These are phyloP conservation scores for Aricia agestis DNA, from an alignment of 1,140 invertebrate genomes.

Conservation along the genomic window DNA sequence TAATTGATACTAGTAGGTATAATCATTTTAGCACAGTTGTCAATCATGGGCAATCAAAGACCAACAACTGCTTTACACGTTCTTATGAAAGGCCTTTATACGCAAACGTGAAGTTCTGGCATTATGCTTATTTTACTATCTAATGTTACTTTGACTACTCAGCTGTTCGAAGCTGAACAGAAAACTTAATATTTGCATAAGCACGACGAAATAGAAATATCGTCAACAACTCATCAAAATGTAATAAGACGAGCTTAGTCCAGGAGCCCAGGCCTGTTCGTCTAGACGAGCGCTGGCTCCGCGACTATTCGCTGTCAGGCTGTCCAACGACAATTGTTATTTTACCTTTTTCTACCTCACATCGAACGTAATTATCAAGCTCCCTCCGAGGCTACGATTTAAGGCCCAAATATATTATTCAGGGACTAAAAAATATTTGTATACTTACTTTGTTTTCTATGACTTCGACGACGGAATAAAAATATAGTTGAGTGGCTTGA, in stretches of 20 bases:
- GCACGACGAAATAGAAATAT: conserved; percentile 35
- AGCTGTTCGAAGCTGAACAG: too few species aligned
- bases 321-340: conserved; percentile 58
- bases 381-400: conserved; percentile 37
- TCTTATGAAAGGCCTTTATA: too few species aligned
- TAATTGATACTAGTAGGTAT: too few species aligned
- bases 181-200: background rate
- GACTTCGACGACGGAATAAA: background rate
- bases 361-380: conserved; percentile 61
- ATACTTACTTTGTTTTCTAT: background rate
- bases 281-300: conserved; percentile 61
- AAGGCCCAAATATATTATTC: conserved; percentile 52
- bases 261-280: conserved; percentile 42
- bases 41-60: too few species aligned
- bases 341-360: conserved; percentile 48
- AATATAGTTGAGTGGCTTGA: background rate
- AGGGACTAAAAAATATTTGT: conserved; percentile 27
- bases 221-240: conserved; percentile 65
- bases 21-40: too few species aligned
- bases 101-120: too few species aligned
- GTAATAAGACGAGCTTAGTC: conserved; percentile 59
- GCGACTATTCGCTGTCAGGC: conserved; percentile 63
- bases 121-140: too few species aligned
- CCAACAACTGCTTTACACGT: too few species aligned
- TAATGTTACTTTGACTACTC: too few species aligned